Conservation (phyloP, 2,888 invertebrate genomes). For the Phaedon cochleariae region DNA sequence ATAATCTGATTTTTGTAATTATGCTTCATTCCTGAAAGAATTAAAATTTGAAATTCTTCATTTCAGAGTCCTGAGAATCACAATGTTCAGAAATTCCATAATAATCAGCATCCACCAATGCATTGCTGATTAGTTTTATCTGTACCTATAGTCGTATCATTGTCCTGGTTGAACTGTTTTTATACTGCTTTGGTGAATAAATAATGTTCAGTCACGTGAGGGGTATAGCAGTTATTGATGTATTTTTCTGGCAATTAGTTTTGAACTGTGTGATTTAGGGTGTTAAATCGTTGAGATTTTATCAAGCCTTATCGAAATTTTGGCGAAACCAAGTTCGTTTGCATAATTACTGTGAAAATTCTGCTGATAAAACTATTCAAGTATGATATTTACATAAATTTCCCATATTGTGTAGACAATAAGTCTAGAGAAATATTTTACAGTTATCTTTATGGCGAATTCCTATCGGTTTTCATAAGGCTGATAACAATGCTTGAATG, state of each 20-base stretch:
- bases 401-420: constrained; percentile 33
- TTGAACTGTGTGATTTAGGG: background rate
- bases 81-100: too few relatives aligned
- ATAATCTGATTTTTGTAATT: too few relatives aligned
- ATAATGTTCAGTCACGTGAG: too few relatives aligned
- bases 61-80: too few relatives aligned
- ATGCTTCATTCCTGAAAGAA: too few relatives aligned
- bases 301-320: constrained; percentile 21
- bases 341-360: constrained; percentile 30
- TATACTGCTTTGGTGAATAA: too few relatives aligned
- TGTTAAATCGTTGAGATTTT: background rate
- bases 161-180: too few relatives aligned
- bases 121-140: too few relatives aligned
- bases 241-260: background rate
- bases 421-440: constrained; percentile 39
- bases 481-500: background rate
- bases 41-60: too few relatives aligned
- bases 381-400: constrained; percentile 39
- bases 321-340: constrained; percentile 25
- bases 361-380: constrained; percentile 20
- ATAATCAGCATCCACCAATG: too few relatives aligned
- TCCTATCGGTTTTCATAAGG: constrained; percentile 11
- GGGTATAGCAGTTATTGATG: too few relatives aligned
- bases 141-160: too few relatives aligned
- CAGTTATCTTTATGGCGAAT: constrained; percentile 35